Conservation (phyloP, 1,140 invertebrate species). For the Brachystomella parvula region DNA sequence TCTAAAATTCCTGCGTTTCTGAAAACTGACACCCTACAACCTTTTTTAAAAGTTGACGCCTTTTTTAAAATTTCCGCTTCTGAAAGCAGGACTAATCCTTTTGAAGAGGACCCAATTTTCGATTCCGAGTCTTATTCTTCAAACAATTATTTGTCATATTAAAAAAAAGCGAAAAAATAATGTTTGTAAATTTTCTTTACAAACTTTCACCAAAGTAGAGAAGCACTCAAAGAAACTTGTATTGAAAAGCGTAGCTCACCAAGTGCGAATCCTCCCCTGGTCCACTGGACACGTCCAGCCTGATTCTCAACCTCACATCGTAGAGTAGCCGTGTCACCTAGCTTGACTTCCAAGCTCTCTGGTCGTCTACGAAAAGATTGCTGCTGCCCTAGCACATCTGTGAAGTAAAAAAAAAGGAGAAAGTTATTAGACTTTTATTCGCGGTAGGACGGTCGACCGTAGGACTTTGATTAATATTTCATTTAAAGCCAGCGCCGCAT, state of each 20-base stretch:
- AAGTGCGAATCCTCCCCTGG: conserved; percentile 84
- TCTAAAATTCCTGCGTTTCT: too few species aligned
- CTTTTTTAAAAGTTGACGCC: too few species aligned
- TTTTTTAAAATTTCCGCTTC: too few species aligned
- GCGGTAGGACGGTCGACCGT: background rate
- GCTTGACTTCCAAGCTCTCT: conserved; percentile 22
- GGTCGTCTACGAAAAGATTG: conserved; percentile 25
- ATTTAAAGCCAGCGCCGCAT: background rate
- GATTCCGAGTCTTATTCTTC: too few species aligned
- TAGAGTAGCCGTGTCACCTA: conserved; percentile 17
- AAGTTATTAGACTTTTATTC: background rate
- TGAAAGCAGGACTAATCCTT: too few species aligned
- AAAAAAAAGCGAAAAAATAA: too few species aligned
- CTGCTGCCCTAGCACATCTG: conserved; percentile 19
- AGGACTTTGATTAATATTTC: background rate
- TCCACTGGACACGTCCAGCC: conserved; percentile 82
- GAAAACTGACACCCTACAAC: too few species aligned
- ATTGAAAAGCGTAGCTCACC: conserved; percentile 56
- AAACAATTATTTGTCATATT: too few species aligned
- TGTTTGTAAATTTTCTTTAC: too few species aligned
- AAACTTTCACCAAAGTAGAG: too few species aligned
- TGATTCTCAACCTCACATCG: conserved; percentile 71
- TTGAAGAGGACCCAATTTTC: too few species aligned
- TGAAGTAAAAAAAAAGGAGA: conserved; percentile 1
- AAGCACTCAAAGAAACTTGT: too few species aligned